Evolutionary conservation across 1,140 invertebrate genomes (phyloP).

Genomic region (Temnothorax longispinosus): DNA sequence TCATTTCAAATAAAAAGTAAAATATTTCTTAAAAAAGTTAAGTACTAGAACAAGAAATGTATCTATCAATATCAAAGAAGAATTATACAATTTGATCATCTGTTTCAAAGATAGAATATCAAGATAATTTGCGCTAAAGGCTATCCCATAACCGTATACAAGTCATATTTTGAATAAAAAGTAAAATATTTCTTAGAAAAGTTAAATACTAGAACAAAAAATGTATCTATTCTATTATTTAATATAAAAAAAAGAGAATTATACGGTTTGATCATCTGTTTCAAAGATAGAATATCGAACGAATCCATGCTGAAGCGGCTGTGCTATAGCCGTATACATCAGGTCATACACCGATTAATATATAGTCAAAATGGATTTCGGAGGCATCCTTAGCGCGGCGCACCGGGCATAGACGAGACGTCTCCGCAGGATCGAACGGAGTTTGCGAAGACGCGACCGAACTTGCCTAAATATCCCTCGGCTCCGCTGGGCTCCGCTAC

Average conservation of each 20-base stretch:
- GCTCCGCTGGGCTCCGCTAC: conserved; percentile 24
- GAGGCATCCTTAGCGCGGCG: conserved; percentile 16
- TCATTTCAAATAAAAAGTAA: background rate
- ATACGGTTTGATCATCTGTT: background rate
- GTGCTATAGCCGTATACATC: background rate
- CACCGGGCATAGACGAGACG: conserved; percentile 33
- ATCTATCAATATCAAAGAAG: background rate
- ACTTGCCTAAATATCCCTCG: conserved; percentile 53
- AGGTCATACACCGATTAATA: conserved; percentile 4
- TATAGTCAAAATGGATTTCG: conserved; percentile 35
- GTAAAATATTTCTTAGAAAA: background rate
- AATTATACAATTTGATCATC: background rate
- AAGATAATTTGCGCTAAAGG: background rate
- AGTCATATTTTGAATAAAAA: background rate
- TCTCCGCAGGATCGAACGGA: conserved; percentile 50
- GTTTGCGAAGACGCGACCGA: conserved; percentile 37
- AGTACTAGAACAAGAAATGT: background rate
- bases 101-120: background rate
- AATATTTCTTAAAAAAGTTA: background rate
- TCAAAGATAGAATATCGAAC: background rate
- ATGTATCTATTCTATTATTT: background rate
- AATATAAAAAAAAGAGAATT: background rate
- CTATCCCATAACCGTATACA: background rate
- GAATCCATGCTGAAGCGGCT: background rate
- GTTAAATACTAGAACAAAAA: background rate